Evolutionary conservation across 2,797 vertebrate genomes (phyloP).

Genomic region (Cyclopterus lumpus): DNA sequence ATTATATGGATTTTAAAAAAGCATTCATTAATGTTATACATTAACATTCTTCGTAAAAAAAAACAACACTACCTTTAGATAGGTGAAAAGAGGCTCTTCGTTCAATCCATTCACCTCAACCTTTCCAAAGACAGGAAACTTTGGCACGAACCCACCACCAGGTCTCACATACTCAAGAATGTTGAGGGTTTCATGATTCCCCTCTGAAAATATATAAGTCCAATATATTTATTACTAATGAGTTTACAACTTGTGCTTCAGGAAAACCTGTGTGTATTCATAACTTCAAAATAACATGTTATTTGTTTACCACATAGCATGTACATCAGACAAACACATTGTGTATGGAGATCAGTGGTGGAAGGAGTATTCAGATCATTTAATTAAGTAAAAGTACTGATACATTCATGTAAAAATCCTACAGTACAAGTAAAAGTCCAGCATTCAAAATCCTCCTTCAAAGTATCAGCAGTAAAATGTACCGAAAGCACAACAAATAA

Average conservation of each 20-base stretch:
- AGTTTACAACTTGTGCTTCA: not conserved
- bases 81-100: constrained; percentile 83
- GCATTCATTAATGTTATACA: not conserved
- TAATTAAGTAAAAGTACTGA: not conserved
- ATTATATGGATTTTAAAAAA: not conserved
- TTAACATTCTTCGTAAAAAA: not conserved
- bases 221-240: not conserved
- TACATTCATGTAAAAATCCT: not conserved
- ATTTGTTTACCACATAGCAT: not conserved
- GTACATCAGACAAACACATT: not conserved
- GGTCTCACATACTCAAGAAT: constrained; percentile 84
- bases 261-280: not conserved
- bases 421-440: not conserved
- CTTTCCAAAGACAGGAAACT: constrained; percentile 85
- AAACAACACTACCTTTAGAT: constrained; percentile 79
- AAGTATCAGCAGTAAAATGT: not conserved
- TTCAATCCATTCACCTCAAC: constrained; percentile 85
- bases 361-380: not conserved
- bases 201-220: constrained; percentile 69
- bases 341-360: not conserved
- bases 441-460: not conserved
- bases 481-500: not conserved
- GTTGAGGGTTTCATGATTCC: constrained; percentile 83
- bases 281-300: not conserved
- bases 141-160: constrained; percentile 82